phyloP scores from a whole-genome alignment of 2,888 invertebrate genomes.

The Eupithecia subfuscata region DNA sequence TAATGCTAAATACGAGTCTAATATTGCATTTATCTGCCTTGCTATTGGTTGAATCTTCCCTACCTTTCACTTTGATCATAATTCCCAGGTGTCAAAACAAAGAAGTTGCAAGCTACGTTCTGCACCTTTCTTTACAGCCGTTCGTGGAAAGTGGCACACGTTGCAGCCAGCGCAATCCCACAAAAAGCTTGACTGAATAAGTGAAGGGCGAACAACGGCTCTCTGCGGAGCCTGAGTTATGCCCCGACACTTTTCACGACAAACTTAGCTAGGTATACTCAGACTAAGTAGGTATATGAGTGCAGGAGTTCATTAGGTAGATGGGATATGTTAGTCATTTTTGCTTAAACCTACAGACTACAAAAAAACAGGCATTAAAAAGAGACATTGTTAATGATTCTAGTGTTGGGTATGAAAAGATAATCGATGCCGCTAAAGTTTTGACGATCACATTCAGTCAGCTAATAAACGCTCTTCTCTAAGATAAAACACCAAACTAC shows the following conservation, averaged over 20 bases:
- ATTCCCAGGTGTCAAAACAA: constrained; percentile 4
- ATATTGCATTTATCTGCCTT: too few species aligned
- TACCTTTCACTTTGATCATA: neutral
- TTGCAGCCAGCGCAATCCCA: constrained; percentile 48
- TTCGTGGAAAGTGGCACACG: constrained; percentile 13
- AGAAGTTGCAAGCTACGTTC: neutral
- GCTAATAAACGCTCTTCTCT: too few species aligned
- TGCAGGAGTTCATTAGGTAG: neutral
- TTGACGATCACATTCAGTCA: too few species aligned
- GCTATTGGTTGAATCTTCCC: too few species aligned
- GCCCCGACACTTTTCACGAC: constrained; percentile 35
- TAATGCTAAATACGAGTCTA: too few species aligned
- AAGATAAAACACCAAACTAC: too few species aligned
- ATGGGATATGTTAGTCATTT: neutral
- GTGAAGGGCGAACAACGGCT: constrained; percentile 49
- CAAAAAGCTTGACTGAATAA: constrained; percentile 62
- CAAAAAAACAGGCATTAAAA: too few species aligned
- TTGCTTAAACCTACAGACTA: neutral
- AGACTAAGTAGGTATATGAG: neutral
- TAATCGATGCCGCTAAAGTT: too few species aligned
- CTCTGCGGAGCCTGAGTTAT: constrained; percentile 53
- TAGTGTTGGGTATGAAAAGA: too few species aligned
- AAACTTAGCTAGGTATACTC: constrained; percentile 1
- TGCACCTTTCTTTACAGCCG: neutral
- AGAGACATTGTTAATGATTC: too few species aligned